Conservation (phyloP, 2,113 vertebrate genomes). For the Lagenorhynchus albirostris region DNA sequence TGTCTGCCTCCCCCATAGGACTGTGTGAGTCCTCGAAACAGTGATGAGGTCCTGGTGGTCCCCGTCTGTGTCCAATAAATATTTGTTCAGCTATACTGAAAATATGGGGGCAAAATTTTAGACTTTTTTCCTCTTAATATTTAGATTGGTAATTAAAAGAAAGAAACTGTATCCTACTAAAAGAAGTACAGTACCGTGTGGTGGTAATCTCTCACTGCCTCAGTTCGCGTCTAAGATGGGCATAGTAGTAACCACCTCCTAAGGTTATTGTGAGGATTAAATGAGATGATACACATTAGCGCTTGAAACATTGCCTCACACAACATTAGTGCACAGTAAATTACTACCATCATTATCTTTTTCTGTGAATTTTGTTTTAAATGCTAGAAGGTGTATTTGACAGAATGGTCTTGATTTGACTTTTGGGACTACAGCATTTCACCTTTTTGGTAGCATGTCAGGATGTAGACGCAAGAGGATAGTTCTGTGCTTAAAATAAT, state of each 20-base stretch:
- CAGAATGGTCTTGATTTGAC: neutral
- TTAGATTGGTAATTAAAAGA: neutral
- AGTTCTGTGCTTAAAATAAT: neutral
- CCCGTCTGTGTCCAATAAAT: neutral
- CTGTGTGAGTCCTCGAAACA: neutral
- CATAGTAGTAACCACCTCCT: neutral
- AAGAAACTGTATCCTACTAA: neutral
- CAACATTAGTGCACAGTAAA: rapidly evolving
- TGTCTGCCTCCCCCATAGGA: neutral
- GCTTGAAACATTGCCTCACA: neutral
- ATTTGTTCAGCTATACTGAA: neutral
- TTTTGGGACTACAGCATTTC: neutral
- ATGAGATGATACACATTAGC: neutral
- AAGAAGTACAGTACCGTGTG: neutral
- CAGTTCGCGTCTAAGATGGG: neutral
- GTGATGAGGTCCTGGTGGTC: neutral
- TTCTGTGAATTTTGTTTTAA: neutral
- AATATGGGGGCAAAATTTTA: neutral
- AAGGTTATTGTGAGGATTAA: neutral
- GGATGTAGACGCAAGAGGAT: neutral
- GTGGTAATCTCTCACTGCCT: neutral
- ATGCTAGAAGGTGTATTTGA: neutral
- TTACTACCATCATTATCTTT: neutral
- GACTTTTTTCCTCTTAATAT: neutral
- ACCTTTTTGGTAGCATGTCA: neutral